Conservation (phyloP, 2,888 invertebrate species). For the Oligia fasciuncula region DNA sequence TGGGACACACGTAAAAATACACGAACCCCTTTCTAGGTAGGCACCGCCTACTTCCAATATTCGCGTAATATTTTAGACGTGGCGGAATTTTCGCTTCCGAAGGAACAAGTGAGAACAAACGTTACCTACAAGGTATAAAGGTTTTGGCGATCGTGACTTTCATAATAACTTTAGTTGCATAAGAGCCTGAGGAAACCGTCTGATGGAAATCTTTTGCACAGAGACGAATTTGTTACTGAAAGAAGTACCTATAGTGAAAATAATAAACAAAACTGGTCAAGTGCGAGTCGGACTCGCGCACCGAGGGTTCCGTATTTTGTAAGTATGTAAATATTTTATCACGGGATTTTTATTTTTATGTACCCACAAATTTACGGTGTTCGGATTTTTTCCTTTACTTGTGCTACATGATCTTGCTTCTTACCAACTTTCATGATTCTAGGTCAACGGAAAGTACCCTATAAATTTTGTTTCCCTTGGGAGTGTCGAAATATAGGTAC, state of each 20-base stretch:
- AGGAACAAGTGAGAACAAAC: constrained; percentile 13
- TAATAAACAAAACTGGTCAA: not conserved
- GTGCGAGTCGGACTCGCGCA: no score
- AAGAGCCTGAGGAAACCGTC: not conserved
- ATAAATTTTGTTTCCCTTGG: no score
- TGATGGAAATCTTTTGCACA: not conserved
- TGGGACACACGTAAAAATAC: constrained; percentile 62
- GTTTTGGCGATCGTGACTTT: constrained; percentile 27
- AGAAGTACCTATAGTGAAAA: no score
- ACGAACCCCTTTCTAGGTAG: constrained; percentile 52
- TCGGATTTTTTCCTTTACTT: no score
- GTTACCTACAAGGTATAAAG: constrained; percentile 29
- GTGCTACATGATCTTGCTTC: no score
- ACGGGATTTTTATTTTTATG: no score
- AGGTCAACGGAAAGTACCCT: no score
- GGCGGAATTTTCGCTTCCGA: constrained; percentile 41
- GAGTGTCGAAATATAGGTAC: no score
- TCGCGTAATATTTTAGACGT: constrained; percentile 58
- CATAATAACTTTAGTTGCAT: not conserved
- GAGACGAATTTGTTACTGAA: not conserved
- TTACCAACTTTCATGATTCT: no score
- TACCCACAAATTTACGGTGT: no score
- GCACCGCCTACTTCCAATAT: constrained; percentile 64
- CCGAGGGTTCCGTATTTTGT: no score
- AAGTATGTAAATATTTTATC: no score